Conservation (phyloP, 1,140 invertebrate genomes). For the Zaprionus davidi region DNA sequence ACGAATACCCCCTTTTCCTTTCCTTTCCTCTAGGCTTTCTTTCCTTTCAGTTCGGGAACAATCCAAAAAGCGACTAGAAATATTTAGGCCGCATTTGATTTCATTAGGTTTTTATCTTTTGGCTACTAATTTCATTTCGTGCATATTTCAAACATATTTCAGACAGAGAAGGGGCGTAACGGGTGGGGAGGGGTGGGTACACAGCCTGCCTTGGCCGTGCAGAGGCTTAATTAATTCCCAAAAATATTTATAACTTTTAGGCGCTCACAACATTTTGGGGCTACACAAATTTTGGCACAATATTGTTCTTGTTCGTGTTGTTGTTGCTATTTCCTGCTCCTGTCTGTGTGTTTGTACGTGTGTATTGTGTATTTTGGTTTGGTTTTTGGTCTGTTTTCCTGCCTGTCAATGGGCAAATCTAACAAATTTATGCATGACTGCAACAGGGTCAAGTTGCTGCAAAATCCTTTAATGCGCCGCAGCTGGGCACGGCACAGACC, state of each 20-base stretch:
- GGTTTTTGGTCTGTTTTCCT: conserved; percentile 42
- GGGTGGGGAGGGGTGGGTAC: too few species aligned
- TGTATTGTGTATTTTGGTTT: conserved; percentile 34
- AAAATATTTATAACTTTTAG: conserved; percentile 79
- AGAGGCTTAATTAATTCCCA: conserved; percentile 73
- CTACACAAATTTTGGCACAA: conserved; percentile 39
- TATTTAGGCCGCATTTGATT: conserved; percentile 81
- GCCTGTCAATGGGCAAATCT: conserved; percentile 74
- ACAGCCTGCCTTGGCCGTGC: conserved; percentile 29
- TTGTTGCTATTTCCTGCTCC: conserved; percentile 11
- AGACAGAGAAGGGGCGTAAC: not conserved
- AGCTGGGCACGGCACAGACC: conserved; percentile 44
- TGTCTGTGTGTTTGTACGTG: conserved; percentile 46
- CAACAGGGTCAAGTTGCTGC: conserved; percentile 79
- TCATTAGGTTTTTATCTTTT: conserved; percentile 82
- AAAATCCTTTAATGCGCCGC: conserved; percentile 73
- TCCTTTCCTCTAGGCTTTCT: not conserved
- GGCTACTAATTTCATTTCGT: conserved; percentile 72
- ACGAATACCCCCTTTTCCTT: not conserved
- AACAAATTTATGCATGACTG: conserved; percentile 82
- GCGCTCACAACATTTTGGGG: conserved; percentile 38
- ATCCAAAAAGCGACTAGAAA: conserved; percentile 51
- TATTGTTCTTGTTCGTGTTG: conserved; percentile 38
- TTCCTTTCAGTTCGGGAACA: conserved; percentile 31
- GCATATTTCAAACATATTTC: conserved; percentile 62